These are phyloP conservation scores for Eupithecia tripunctaria DNA, from an alignment of 2,888 invertebrate species.

Conservation along the genomic window DNA sequence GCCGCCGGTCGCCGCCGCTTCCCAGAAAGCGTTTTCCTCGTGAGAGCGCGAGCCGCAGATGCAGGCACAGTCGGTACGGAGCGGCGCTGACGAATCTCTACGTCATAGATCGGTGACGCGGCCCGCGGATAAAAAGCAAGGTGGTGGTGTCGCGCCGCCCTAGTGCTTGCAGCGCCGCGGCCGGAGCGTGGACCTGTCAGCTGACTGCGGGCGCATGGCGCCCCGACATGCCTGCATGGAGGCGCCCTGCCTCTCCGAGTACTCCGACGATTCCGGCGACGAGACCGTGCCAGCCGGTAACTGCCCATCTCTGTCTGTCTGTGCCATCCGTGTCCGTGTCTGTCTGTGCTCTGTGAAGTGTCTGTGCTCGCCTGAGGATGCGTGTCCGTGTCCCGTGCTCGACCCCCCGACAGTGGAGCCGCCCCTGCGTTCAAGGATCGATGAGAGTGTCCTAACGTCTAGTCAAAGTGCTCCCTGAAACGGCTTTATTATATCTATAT, in stretches of 20 bases:
- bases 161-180: slow-evolving; percentile 57
- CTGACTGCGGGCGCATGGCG: slow-evolving; percentile 60
- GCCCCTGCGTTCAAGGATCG: background rate
- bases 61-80: slow-evolving; percentile 50
- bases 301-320: background rate
- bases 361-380: background rate
- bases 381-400: background rate
- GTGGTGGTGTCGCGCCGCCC: slow-evolving; percentile 60
- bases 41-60: slow-evolving; percentile 40
- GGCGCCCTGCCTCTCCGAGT: slow-evolving; percentile 57
- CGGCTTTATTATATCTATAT: background rate
- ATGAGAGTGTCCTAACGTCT: background rate
- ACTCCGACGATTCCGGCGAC: slow-evolving; percentile 63
- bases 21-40: slow-evolving; percentile 82
- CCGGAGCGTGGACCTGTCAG: background rate
- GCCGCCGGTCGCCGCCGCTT: slow-evolving; percentile 52
- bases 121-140: slow-evolving; percentile 66
- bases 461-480: background rate
- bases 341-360: background rate
- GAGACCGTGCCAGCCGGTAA: slow-evolving; percentile 84
- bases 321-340: background rate
- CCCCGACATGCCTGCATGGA: slow-evolving; percentile 81
- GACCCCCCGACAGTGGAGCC: background rate
- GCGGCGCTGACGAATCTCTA: slow-evolving; percentile 69
- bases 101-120: slow-evolving; percentile 74